Evolutionary conservation across 2,888 invertebrate species (phyloP), one percentile per base, ranked within the genome.

Genomic region (Globia sparganii): DNA sequence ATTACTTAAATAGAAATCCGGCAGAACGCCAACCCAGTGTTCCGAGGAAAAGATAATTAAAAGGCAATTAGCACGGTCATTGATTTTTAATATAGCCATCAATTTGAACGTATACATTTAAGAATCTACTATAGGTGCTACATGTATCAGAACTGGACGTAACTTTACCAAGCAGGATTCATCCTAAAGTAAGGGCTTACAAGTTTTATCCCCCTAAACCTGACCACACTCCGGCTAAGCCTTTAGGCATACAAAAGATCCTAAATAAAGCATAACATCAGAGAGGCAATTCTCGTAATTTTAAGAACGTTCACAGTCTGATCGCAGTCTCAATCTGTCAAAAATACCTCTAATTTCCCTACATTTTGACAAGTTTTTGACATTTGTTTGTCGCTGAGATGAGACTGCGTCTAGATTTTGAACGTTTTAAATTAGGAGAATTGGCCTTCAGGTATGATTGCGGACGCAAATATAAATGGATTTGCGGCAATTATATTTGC

Each of bases 31-130:
- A 79, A 79, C 18, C 37, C 56, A 58, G 43, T 37, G 31, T 65
- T 81, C 53, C 18, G 15, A 31, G 34, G 15, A 46, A 84, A 78
- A 84, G 43, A 84, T 69, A 80, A 66, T 79, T 73, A 84, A 69
- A 80, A 84, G 59, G 65, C 64, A 79, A 80, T 80, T 83, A 67
- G 61, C 18, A 74, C 18, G 31, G 40, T 62, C 28, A 69, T 59
- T 59, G 37, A 25, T 65, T 77, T 46, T n/a, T 58, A 40, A 13
- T 40, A 56, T 6, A n/a, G 15, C 37, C 3, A 18, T 46, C 13
- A 61, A 67, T 56, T 43, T 31, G 37, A 25, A 43, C 28, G 28
- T 11, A 18, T 31, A 31, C 15, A 31, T 18, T 31, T 31, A 25
- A 49, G 28, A 46, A 59, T 8, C 0, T 34, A 25, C 8, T 6